Evolutionary conservation across 2,888 invertebrate genomes (phyloP), one percentile per base, ranked within the genome.

Genomic region (Pseudoips prasinana): DNA sequence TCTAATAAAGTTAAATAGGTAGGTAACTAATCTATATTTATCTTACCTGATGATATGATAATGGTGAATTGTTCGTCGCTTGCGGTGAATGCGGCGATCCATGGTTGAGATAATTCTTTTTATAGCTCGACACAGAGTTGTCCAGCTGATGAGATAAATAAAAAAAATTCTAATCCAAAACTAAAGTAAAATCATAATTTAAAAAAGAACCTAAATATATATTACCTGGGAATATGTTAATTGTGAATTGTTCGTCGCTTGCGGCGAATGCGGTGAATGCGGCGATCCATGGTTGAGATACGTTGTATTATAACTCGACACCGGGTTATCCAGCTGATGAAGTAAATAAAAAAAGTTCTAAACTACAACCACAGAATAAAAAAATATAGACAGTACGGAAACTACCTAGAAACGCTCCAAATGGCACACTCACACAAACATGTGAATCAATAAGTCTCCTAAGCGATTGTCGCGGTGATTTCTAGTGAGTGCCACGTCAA

Each of bases 211-310:
- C n/a, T n/a, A n/a, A n/a, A n/a, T n/a, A n/a, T n/a, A n/a, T n/a
- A 50, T 52, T 23, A 88, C 87, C 77, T 85, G 87, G 29, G 86
- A 72, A 64, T 86, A 88, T 32, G 84, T 82, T 58, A 81, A 80
- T 49, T 78, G 75, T 38, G 85, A 75, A 66, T 79, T 20, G 5
- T 14, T 86, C 64, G 79, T 82, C 43, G 84, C 72, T 51, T 85
- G 85, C 25, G 82, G n/a, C n/a, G n/a, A n/a, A n/a, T n/a, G n/a
- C n/a, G n/a, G 82, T 37, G 86, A 84, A 46, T 84, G 86, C 45
- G 85, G 82, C 35, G 86, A 83, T 61, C 71, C 81, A 68, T 88
- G 87, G 58, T 87, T 87, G 40, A 86, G 79, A 50, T 88, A 88
- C 50, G 77, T 65, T 46, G 82, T 63, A 56, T 69, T 87, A 67